phyloP scores from a whole-genome alignment of 2,888 invertebrate species.

The Ceramica pisi region DNA sequence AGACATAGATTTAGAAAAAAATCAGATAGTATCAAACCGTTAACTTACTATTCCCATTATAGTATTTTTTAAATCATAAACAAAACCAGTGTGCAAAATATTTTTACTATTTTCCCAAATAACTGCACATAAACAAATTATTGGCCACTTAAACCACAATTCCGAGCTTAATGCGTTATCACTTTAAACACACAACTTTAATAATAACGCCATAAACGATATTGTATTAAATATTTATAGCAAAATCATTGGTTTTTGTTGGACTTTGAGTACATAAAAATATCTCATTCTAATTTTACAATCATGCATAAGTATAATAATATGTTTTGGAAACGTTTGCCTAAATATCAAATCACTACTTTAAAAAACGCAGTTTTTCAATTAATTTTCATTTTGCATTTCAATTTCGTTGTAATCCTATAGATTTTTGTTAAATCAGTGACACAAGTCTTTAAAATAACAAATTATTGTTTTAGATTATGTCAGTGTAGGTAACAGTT shows the following conservation, averaged over 20 bases:
- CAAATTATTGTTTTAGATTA: too few relatives aligned
- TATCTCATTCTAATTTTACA: background rate
- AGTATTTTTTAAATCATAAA: background rate
- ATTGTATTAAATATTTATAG: background rate
- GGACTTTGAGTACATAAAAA: background rate
- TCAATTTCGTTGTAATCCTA: too few relatives aligned
- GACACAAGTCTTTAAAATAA: too few relatives aligned
- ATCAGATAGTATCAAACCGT: too few relatives aligned
- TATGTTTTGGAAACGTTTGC: too few relatives aligned
- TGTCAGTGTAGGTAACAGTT: too few relatives aligned
- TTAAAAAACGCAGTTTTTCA: too few relatives aligned
- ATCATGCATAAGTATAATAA: background rate
- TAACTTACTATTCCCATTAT: background rate
- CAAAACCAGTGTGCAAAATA: background rate
- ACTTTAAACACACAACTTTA: conserved; percentile 28
- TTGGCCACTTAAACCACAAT: conserved; percentile 29
- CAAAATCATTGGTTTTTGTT: background rate
- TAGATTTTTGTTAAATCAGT: too few relatives aligned
- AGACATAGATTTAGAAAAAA: too few relatives aligned
- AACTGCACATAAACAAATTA: conserved; percentile 17
- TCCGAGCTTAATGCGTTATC: conserved; percentile 36
- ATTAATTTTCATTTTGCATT: too few relatives aligned
- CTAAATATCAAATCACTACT: too few relatives aligned
- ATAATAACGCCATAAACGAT: background rate
- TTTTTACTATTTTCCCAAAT: conserved; percentile 9